Evolutionary conservation across 2,113 vertebrate species (phyloP), one percentile per base, ranked within the genome.

Genomic region (Chloroceryle aenea): DNA sequence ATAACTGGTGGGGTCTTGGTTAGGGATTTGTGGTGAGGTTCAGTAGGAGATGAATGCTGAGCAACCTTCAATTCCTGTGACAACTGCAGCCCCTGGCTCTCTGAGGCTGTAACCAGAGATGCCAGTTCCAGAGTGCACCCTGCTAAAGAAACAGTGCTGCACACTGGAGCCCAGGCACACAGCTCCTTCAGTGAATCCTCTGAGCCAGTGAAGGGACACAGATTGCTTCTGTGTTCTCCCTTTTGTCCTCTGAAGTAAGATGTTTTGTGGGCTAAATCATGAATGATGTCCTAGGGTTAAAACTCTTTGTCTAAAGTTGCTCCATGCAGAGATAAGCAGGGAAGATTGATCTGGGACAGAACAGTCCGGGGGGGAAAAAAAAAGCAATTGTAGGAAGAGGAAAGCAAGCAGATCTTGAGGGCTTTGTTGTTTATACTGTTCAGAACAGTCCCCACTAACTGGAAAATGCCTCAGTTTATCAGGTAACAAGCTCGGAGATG

Each of bases 401-500:
- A 68, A 56, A 64, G 16, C 53, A 80, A 63, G 59, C 18, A 53
- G 27, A 19, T 84, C 63, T 90, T 78, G 56, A 87, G 19, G 22
- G 11, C 22, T 84, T 66, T 82, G 29, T 58, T 74, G 6, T 58
- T 89, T 62, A 22, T 50, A 19, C 29, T 78, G 40, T 66, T 84
- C 42, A 42, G 25, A 34, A 53, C 19, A 47, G 11, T 27, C 66
- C 52, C 13, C 4, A 25, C 63, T 97, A 73, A 97, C 34, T 88
- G 83, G 45, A 76, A 92, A 91, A 67, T 38, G 6, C 71, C 67
- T 96, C 95, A 98, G 98, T 94, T 98, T 98, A 73, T 98, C 98
- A 97, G 98, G 92, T 59, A 98, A 98, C 97, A 79, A 66, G 7
- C 93, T 98, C 68, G 97, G 97, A 84, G 97, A 98, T 9, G 92